Evolutionary conservation across 2,113 vertebrate genomes (phyloP).

Genomic region (Chauna torquata): DNA sequence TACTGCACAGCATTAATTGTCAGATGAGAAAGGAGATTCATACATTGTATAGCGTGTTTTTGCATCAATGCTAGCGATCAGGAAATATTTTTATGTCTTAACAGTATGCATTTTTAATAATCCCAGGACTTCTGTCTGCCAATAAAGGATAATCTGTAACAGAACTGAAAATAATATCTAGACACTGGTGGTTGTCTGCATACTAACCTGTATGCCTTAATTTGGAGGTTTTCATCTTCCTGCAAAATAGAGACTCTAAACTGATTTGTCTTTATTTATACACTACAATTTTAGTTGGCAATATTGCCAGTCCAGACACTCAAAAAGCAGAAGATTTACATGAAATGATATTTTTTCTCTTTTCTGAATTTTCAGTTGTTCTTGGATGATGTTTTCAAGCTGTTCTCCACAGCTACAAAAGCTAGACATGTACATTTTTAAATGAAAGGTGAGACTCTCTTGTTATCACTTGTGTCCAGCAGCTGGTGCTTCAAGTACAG

Average conservation of each 20-base stretch:
- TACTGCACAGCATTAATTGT: conserved; percentile 62
- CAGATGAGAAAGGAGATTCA: conserved; percentile 63
- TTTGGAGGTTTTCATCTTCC: conserved; percentile 34
- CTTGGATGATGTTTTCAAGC: not conserved
- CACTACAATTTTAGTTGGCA: not conserved
- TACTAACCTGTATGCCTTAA: conserved; percentile 34
- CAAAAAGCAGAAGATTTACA: not conserved
- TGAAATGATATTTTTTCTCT: not conserved
- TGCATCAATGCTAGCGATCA: conserved; percentile 69
- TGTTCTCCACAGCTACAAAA: conserved; percentile 10
- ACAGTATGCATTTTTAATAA: conserved; percentile 76
- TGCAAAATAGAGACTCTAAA: conserved; percentile 31
- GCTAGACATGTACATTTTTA: conserved; percentile 26
- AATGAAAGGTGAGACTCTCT: conserved; percentile 54
- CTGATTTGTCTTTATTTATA: conserved; percentile 52
- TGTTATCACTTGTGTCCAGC: conserved; percentile 57
- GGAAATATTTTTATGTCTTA: conserved; percentile 69
- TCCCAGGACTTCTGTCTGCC: conserved; percentile 55
- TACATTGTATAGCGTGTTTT: conserved; percentile 71
- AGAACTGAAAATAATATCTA: conserved; percentile 63
- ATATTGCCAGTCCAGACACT: not conserved
- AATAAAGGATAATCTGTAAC: conserved; percentile 63
- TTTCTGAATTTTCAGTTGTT: not conserved
- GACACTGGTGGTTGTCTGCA: conserved; percentile 42
- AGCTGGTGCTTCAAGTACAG: conserved; percentile 47